phyloP scores from a whole-genome alignment of 92 coral and sea anemone species.

The Phenganax subtilis region DNA sequence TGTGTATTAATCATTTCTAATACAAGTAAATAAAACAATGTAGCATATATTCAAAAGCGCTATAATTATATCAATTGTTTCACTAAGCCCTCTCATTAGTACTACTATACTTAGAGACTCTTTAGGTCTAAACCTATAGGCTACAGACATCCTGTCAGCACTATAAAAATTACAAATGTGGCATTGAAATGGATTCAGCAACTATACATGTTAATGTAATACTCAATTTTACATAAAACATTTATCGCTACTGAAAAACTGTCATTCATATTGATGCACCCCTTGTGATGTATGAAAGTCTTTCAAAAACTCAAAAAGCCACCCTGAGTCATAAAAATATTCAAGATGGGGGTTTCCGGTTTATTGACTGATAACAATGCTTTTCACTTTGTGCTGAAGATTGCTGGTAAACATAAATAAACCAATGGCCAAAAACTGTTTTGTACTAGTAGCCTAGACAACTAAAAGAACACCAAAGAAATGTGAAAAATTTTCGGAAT shows the following conservation, averaged over 20 bases:
- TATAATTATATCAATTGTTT: not conserved
- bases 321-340: conserved; percentile 19
- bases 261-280: not conserved
- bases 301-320: not conserved
- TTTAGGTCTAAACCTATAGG: not conserved
- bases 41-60: not conserved
- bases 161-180: not conserved
- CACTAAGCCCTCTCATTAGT: not conserved
- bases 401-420: conserved; percentile 19
- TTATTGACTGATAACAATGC: conserved; percentile 2
- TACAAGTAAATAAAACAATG: no score
- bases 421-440: not conserved
- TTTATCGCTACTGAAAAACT: no score
- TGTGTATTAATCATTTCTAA: no score
- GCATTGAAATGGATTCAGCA: not conserved
- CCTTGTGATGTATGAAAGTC: not conserved
- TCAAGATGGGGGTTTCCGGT: not conserved
- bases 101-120: not conserved
- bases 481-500: not conserved
- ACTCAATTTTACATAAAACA: no score
- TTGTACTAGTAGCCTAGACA: not conserved
- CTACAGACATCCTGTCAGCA: not conserved
- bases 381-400: not conserved
- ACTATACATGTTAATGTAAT: not conserved
- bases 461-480: not conserved